Base-by-base conservation (phyloP, 2,888 invertebrate genomes). In the Campoplex capitator region DNA sequence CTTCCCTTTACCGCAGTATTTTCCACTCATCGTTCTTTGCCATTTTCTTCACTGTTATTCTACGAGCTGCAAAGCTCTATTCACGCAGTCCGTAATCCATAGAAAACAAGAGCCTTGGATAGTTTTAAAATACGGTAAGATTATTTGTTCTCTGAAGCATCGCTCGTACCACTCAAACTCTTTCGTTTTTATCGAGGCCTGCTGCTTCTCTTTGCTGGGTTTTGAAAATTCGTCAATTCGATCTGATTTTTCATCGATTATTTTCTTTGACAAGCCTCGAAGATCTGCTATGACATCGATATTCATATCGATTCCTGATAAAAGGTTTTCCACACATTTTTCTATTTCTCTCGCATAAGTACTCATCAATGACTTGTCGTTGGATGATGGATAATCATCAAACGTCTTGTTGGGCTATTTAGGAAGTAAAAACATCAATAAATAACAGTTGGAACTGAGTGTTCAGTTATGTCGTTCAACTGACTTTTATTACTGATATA, bases 101-200 rank as follows among this genome's bases (percentile, higher is more conserved):
- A 89, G 89, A 86, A 90, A 91, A 88, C 91, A 90, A 77, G 85
- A 80, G 32, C 91, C 91, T 13, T 77, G 70, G 65, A 90, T 88
- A 62, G 87, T 90, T 81, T 85, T 58, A 65, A 92, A 92, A 82
- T 92, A 92, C 23, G 92, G 91, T 11, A 90, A 62, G 54, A 91
- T 88, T 71, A 89, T 89, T 32, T 85, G 81, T 70, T 91, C 89
- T 73, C 85, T 90, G 68, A 89, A 83, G 89, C 92, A 92, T 65
- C 83, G 85, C 89, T 89, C 89, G 88, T 92, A 92, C 91, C 92
- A 92, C 54, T 87, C 87, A 48, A 91, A 80, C 67, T 88, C 88
- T 16, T 88, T 86, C 45, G 38, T 77, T 75, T 73, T 54, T 65
- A 65, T 71, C 70, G 77, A 38, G 23, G 35, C 28, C 4, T 4